Evolutionary conservation across 1,140 invertebrate species (phyloP).

Genomic region (Drosophila sproati): DNA sequence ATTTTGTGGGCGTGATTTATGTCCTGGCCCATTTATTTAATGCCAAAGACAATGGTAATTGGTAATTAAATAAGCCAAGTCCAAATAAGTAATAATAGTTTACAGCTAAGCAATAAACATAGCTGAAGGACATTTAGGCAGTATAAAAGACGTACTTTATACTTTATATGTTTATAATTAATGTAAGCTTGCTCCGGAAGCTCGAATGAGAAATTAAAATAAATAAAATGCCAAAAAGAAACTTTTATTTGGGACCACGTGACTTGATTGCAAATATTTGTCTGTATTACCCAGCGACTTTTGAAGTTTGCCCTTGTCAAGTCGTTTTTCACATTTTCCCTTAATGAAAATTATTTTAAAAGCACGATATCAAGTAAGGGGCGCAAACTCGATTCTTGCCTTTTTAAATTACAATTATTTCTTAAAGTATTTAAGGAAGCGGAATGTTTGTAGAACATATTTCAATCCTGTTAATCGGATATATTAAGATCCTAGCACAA

Average conservation of each 20-base stretch:
- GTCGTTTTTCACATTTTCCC: constrained; percentile 16
- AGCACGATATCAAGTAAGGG: constrained; percentile 1
- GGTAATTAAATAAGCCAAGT: constrained; percentile 52
- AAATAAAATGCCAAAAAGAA: constrained; percentile 48
- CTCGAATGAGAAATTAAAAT: constrained; percentile 44
- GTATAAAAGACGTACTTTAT: background rate
- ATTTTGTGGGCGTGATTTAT: constrained; percentile 59
- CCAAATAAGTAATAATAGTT: constrained; percentile 20
- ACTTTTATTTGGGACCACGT: constrained; percentile 35
- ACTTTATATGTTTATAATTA: background rate
- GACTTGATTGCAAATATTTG: constrained; percentile 38
- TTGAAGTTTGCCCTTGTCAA: constrained; percentile 29
- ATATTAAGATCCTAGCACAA: background rate
- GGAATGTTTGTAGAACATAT: background rate
- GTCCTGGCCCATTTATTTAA: constrained; percentile 15
- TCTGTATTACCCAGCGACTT: constrained; percentile 14
- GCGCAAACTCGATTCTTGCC: background rate
- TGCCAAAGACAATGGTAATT: constrained; percentile 66
- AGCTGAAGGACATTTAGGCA: background rate
- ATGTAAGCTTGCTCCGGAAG: background rate
- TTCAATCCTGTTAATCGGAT: background rate
- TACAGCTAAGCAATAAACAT: background rate
- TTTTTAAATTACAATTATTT: background rate
- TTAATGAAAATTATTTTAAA: constrained; percentile 53
- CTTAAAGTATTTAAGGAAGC: background rate